These are phyloP conservation scores for Tetramorium bicarinatum DNA, from an alignment of 2,888 invertebrate species.

Conservation along the genomic window DNA sequence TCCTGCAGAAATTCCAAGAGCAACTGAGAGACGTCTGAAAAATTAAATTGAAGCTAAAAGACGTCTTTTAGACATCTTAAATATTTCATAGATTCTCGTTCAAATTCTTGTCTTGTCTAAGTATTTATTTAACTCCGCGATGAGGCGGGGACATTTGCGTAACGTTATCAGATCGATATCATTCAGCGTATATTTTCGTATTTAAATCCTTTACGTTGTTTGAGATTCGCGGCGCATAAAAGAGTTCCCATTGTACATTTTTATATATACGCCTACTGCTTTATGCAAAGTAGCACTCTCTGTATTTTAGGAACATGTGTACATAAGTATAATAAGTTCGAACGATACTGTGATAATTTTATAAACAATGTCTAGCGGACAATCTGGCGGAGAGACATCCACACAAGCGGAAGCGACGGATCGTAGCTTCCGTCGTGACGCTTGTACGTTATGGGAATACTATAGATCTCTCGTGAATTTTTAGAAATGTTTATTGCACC, in stretches of 20 bases:
- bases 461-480: conserved; percentile 10
- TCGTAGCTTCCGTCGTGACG: not conserved
- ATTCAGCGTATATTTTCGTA: not conserved
- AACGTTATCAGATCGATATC: conserved; percentile 19
- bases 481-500: conserved; percentile 2
- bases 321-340: conserved; percentile 39
- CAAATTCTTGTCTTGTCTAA: not conserved
- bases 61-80: conserved; percentile 5
- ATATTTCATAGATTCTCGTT: conserved; percentile 1
- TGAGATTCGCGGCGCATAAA: not conserved
- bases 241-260: conserved; percentile 10
- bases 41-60: not conserved
- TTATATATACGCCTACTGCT: not conserved
- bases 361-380: conserved; percentile 5
- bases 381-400: conserved; percentile 2
- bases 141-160: not conserved
- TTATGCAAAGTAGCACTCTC: not conserved
- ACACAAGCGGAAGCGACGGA: not conserved
- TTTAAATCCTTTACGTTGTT: conserved; percentile 4
- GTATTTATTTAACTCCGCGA: conserved; percentile 32
- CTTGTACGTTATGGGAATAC: not conserved
- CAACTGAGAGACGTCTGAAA: not conserved
- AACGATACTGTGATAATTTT: conserved; percentile 57
- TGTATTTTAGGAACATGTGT: conserved; percentile 16
- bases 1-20: not conserved